Conservation (phyloP, 2,888 invertebrate species). For the Mythimna vitellina region DNA sequence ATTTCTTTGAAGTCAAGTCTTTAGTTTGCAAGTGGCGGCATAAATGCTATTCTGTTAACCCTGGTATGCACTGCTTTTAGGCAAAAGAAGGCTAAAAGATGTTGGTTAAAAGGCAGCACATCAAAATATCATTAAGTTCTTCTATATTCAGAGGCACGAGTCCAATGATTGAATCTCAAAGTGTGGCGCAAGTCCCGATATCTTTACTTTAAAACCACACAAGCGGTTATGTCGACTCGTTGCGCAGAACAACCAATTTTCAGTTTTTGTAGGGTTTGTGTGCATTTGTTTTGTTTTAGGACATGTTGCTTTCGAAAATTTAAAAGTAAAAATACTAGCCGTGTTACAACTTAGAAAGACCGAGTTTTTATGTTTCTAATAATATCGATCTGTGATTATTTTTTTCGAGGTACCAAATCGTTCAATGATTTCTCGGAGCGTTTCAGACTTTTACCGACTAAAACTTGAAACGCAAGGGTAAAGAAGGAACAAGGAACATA, state of each 20-base stretch:
- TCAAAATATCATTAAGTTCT: slow-evolving; percentile 31
- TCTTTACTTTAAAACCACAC: slow-evolving; percentile 53
- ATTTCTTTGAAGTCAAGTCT: too few species aligned
- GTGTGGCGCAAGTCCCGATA: slow-evolving; percentile 30
- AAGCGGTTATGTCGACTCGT: slow-evolving; percentile 43
- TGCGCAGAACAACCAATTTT: slow-evolving; percentile 60
- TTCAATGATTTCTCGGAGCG: too few species aligned
- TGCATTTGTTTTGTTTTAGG: slow-evolving; percentile 4
- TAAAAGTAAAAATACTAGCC: too few species aligned
- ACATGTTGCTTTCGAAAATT: slow-evolving; percentile 5
- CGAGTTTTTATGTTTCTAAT: too few species aligned
- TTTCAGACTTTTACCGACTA: too few species aligned
- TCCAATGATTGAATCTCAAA: slow-evolving; percentile 38
- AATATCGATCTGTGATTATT: too few species aligned
- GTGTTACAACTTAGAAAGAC: too few species aligned
- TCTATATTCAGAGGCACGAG: slow-evolving; percentile 42
- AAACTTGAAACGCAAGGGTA: too few species aligned
- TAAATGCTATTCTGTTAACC: too few species aligned
- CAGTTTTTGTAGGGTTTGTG: slow-evolving; percentile 43
- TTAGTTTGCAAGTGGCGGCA: too few species aligned
- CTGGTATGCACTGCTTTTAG: not conserved
- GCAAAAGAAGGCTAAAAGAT: not conserved
- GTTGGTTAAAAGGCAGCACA: not conserved
- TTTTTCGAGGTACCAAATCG: too few species aligned
- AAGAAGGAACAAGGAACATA: too few species aligned